phyloP scores from a whole-genome alignment of 2,797 vertebrate genomes.

The Emydoidea blandingii region DNA sequence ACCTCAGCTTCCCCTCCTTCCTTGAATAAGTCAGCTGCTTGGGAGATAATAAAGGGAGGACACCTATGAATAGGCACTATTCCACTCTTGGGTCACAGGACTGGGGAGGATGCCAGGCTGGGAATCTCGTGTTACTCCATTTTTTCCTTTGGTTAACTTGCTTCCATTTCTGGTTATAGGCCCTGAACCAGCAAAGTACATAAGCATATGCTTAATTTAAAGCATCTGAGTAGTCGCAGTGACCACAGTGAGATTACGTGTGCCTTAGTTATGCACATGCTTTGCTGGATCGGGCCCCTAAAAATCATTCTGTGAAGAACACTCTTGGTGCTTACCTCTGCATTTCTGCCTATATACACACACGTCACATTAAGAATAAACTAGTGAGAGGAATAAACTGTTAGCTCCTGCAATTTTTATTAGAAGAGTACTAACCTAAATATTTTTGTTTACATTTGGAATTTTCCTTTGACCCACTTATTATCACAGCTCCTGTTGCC shows the following conservation, averaged over 20 bases:
- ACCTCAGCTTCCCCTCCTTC: too few relatives aligned
- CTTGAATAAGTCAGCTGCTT: too few relatives aligned
- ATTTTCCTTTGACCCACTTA: background rate
- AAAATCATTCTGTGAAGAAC: background rate
- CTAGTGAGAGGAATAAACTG: background rate
- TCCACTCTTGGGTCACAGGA: background rate
- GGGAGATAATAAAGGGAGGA: too few relatives aligned
- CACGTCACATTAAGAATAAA: background rate
- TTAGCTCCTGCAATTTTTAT: background rate
- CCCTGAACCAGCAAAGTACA: background rate
- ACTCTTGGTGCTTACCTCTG: background rate
- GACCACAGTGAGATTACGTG: background rate
- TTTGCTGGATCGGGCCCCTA: background rate
- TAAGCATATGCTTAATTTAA: background rate
- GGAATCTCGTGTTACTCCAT: background rate
- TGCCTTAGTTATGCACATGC: background rate
- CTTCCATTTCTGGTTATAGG: background rate
- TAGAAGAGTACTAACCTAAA: background rate
- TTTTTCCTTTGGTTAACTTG: background rate
- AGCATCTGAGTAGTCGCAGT: background rate
- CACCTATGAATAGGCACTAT: background rate
- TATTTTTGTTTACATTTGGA: background rate
- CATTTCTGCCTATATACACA: background rate
- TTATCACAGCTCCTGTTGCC: background rate
- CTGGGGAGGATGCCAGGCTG: too few relatives aligned